Percentiles rank a stretch among this genome's conserved stretches.
Conservation (phyloP, 2,797 vertebrate genomes). For the Etheostoma perlongum region DNA sequence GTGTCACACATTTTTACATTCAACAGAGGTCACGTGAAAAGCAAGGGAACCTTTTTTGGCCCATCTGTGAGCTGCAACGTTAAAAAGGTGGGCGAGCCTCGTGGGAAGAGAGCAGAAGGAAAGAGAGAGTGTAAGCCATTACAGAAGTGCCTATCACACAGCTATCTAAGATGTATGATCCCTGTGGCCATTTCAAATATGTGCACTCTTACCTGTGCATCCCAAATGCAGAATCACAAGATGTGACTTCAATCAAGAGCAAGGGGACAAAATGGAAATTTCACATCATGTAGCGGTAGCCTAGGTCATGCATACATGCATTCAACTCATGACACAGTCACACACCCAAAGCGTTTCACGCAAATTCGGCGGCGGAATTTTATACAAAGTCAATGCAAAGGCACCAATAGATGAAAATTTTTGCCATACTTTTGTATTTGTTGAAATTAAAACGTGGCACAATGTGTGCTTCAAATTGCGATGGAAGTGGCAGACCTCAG, state of each 20-base stretch:
- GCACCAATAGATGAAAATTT: too few relatives aligned
- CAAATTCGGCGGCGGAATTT: too few relatives aligned
- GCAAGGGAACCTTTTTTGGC: slow-evolving; percentile 58
- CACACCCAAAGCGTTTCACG: too few relatives aligned
- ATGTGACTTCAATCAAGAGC: slow-evolving; percentile 44
- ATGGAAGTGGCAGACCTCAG: too few relatives aligned
- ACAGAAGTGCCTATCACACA: slow-evolving; percentile 54
- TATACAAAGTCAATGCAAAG: too few relatives aligned
- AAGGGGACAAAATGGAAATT: slow-evolving; percentile 32
- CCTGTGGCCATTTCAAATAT: slow-evolving; percentile 65
- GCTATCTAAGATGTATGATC: slow-evolving; percentile 64
- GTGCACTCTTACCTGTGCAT: slow-evolving; percentile 69
- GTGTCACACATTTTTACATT: slow-evolving; percentile 86
- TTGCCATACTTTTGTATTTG: too few relatives aligned
- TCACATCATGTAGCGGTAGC: background rate
- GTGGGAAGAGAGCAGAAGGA: slow-evolving; percentile 21
- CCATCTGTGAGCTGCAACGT: slow-evolving; percentile 79
- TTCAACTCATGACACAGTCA: background rate
- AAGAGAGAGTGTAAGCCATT: slow-evolving; percentile 64
- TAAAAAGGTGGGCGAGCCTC: slow-evolving; percentile 76
- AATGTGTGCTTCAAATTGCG: too few relatives aligned
- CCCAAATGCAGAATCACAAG: slow-evolving; percentile 38
- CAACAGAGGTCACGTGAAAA: slow-evolving; percentile 75
- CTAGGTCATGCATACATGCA: slow-evolving; percentile 18
- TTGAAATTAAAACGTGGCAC: too few relatives aligned